Percentiles rank a stretch among this genome's conserved stretches.
Evolutionary conservation across 1,140 invertebrate genomes (phyloP).

Genomic region (Drepana arcuata): DNA sequence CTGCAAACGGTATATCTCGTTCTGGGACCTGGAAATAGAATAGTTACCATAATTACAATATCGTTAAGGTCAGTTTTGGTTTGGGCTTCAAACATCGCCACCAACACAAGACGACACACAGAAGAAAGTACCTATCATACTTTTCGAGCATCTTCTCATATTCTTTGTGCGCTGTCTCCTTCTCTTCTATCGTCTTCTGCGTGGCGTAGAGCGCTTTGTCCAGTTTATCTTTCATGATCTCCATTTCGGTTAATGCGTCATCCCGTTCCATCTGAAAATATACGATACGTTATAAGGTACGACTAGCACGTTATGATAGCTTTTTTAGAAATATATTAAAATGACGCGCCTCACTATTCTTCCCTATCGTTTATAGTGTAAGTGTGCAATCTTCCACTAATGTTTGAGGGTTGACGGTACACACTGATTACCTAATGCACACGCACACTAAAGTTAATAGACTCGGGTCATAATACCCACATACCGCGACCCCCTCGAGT

Average conservation of each 20-base stretch:
- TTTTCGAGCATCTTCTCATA: conserved; percentile 94
- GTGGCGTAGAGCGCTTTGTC: conserved; percentile 87
- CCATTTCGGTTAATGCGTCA: conserved; percentile 86
- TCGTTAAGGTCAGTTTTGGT: conserved; percentile 2
- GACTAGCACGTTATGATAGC: too few species aligned
- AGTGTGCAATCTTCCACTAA: too few species aligned
- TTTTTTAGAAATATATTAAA: too few species aligned
- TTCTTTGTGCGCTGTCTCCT: conserved; percentile 90
- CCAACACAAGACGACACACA: conserved; percentile 40
- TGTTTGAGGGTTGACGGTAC: too few species aligned
- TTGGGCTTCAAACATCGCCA: conserved; percentile 24
- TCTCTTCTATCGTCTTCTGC: conserved; percentile 89
- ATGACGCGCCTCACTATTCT: too few species aligned
- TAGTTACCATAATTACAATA: conserved; percentile 5
- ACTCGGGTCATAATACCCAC: too few species aligned
- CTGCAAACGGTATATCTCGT: conserved; percentile 89
- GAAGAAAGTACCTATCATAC: conserved; percentile 85
- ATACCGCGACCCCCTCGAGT: too few species aligned
- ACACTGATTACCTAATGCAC: too few species aligned
- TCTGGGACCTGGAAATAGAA: conserved; percentile 80
- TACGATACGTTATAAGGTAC: too few species aligned
- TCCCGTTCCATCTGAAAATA: conserved; percentile 85
- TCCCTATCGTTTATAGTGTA: too few species aligned
- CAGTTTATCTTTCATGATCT: conserved; percentile 90
- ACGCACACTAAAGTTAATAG: too few species aligned